phyloP scores from a whole-genome alignment of 2,888 invertebrate genomes.

The Oscheius sp. region DNA sequence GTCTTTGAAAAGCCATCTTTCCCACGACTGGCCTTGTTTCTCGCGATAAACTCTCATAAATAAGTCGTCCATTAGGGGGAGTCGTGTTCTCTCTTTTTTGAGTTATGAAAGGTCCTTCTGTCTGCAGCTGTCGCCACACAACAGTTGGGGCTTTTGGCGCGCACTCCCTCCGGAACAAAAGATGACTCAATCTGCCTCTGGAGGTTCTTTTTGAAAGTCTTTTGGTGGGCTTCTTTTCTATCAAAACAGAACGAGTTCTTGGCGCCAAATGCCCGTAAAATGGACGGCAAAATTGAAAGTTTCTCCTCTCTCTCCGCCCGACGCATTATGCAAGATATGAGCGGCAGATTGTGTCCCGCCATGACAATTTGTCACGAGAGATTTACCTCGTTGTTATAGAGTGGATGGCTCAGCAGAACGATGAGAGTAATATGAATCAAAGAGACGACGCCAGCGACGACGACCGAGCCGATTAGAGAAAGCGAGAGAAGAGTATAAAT shows the following conservation, averaged over 20 bases:
- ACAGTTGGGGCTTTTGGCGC: conserved; percentile 18
- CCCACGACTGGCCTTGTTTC: no score
- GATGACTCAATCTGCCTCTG: conserved; percentile 3
- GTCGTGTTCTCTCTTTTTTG: background rate
- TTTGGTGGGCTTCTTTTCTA: no score
- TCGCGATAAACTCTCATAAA: conserved; percentile 1
- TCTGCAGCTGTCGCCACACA: conserved; percentile 8
- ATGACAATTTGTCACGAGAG: conserved; percentile 6
- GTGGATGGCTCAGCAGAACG: conserved; percentile 6
- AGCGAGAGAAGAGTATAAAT: conserved; percentile 14
- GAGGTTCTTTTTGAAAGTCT: conserved; percentile 1
- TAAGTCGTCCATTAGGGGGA: conserved; percentile 19
- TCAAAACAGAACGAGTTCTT: background rate
- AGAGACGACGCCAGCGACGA: conserved; percentile 1
- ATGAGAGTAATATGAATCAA: conserved; percentile 6
- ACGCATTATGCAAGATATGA: conserved; percentile 7
- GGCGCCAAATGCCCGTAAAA: conserved; percentile 5
- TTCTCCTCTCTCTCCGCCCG: no score
- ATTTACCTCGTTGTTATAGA: conserved; percentile 24
- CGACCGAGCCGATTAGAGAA: background rate
- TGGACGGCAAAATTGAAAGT: background rate
- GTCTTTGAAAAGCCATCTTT: no score
- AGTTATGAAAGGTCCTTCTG: background rate
- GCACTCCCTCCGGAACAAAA: conserved; percentile 9
- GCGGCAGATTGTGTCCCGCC: background rate